phyloP scores from a whole-genome alignment of 2,888 invertebrate genomes.

The Eupithecia subfuscata region DNA sequence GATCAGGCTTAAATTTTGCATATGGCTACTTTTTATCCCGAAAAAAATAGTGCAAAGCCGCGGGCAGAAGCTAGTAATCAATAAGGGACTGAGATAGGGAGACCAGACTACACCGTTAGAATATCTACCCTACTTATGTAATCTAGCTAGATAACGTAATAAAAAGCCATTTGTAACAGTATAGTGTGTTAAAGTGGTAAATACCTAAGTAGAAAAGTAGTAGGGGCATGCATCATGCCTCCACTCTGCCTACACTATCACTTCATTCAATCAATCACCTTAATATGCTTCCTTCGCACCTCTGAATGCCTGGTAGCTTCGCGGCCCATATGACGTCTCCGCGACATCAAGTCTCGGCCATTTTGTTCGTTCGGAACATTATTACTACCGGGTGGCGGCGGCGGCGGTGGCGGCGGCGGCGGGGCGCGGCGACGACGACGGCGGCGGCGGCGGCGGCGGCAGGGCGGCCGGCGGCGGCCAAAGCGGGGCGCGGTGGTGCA shows the following conservation, averaged over 20 bases:
- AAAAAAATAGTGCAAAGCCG: background rate
- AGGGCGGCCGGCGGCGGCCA: no score
- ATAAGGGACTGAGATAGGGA: no score
- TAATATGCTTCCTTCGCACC: slow-evolving; percentile 22
- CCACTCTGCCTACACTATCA: background rate
- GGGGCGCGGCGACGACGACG: no score
- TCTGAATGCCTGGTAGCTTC: slow-evolving; percentile 66
- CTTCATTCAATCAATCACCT: background rate
- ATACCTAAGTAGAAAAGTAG: no score
- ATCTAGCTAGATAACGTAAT: no score
- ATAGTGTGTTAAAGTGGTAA: no score
- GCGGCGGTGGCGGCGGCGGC: background rate
- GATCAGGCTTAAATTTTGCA: background rate
- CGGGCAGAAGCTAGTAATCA: background rate
- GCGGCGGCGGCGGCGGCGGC: background rate
- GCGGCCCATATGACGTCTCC: slow-evolving; percentile 73
- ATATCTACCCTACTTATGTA: no score
- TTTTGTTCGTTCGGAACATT: background rate
- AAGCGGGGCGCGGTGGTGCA: background rate
- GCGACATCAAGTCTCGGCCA: slow-evolving; percentile 29
- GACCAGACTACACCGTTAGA: background rate
- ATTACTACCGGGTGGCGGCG: background rate
- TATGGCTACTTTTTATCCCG: background rate
- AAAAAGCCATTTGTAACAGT: no score
- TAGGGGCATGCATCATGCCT: background rate